Conservation (phyloP, 2,797 vertebrate genomes). For the Malurus splendens region DNA sequence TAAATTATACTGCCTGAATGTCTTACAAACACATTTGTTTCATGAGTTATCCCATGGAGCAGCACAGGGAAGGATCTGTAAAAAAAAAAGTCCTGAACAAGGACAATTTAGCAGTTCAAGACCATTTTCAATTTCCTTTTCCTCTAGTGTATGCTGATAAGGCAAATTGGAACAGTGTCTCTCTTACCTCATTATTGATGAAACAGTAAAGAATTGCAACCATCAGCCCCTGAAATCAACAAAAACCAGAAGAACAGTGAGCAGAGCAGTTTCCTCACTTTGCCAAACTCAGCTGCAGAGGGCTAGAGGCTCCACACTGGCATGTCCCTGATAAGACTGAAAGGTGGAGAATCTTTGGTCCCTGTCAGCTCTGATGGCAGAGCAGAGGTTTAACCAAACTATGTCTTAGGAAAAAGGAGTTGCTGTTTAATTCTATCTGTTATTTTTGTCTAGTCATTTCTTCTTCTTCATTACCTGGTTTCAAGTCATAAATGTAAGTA, state of each 20-base stretch:
- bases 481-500: background rate
- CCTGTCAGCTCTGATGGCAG: background rate
- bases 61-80: background rate
- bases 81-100: background rate
- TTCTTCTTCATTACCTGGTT: background rate
- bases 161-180: background rate
- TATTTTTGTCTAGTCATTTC: background rate
- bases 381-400: background rate
- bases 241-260: background rate
- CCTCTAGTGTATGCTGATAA: background rate
- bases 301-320: background rate
- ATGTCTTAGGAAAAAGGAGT: background rate
- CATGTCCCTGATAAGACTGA: background rate
- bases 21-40: background rate
- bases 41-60: background rate
- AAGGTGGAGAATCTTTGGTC: background rate
- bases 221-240: constrained; percentile 80
- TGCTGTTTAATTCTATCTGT: background rate
- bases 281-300: background rate
- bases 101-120: background rate
- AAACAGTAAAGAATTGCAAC: constrained; percentile 89
- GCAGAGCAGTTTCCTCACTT: background rate
- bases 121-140: constrained; percentile 21
- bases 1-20: constrained; percentile 1
- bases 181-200: constrained; percentile 88